Evolutionary conservation across 1,140 invertebrate genomes (phyloP), one percentile per base, ranked within the genome.

Genomic region (Calliopsis andreniformis): DNA sequence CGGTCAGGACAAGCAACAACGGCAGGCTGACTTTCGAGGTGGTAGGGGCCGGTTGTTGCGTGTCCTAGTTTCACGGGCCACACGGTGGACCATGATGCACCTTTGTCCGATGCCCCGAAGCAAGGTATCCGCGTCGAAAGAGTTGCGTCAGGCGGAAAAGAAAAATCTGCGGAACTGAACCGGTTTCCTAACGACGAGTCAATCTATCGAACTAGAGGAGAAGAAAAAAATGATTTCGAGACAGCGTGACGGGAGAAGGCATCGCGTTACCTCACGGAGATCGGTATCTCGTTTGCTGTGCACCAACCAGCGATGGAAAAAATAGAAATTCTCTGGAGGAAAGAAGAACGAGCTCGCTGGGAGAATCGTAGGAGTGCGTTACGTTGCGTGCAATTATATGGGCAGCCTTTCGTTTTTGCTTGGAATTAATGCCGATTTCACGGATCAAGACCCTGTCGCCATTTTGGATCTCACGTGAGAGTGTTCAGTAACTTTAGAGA

Each of bases 181-280:
- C 82, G 81, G 82, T 80, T 84, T 10, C 10, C 67, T 79, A 80
- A 77, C 69, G 51, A 80, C 77, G 82, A 83, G 77, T 83, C 82
- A 76, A 79, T 79, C 53, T 63, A 35, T 61, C 51, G 32, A 59
- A 51, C 53, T 39, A 6, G n/a, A 14, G 25, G 23, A 28, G 45
- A 47, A 51, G 32, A 39, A 69, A 82, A 78, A 51, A 47, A 49
- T 61, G n/a, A 56, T 59, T 45, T 28, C 30, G 28, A 47, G 76
- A 73, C 80, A 81, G 71, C 49, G 51, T n/a, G 47, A 25, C 39
- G 56, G 32, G 63, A 69, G 66, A 55, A 67, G 42, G 58, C 62
- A 69, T 76, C 66, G 43, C 35, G 23, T 79, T 55, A 63, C 53
- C 45, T 72, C 63, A 30, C 51, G 18, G 32, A 51, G 68, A 71